phyloP scores from a whole-genome alignment of 2,888 invertebrate genomes.

The Nemapogon koenigi region DNA sequence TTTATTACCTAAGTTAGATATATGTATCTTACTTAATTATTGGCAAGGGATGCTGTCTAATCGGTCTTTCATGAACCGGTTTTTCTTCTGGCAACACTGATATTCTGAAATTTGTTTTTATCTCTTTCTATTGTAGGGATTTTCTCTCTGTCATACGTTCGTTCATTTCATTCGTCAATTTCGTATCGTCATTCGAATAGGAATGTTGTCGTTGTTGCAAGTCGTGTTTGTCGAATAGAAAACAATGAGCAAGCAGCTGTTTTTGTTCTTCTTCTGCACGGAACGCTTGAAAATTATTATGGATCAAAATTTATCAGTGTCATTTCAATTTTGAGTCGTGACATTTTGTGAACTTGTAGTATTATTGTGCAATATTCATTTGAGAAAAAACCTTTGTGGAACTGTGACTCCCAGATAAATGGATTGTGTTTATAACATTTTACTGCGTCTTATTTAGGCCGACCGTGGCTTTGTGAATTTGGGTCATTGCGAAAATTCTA shows the following conservation, averaged over 20 bases:
- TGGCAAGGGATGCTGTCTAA: too few species aligned
- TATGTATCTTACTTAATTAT: too few species aligned
- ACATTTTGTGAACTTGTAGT: conserved; percentile 32
- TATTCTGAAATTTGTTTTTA: neutral
- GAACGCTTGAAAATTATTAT: conserved; percentile 43
- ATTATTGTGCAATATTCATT: conserved; percentile 33
- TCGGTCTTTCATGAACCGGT: too few species aligned
- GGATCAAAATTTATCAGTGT: conserved; percentile 59
- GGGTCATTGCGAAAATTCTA: conserved; percentile 21
- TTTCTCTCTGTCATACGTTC: too few species aligned
- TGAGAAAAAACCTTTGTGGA: conserved; percentile 6
- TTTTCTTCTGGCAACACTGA: neutral
- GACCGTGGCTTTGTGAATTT: conserved; percentile 33
- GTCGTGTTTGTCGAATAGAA: conserved; percentile 25
- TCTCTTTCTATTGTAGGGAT: neutral
- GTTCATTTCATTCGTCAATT: conserved; percentile 5
- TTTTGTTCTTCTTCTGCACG: conserved; percentile 38
- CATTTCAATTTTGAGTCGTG: conserved; percentile 31
- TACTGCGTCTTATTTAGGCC: conserved; percentile 44
- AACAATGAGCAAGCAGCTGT: conserved; percentile 54
- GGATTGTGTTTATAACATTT: conserved; percentile 36
- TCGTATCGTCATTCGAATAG: too few species aligned
- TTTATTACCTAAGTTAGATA: too few species aligned
- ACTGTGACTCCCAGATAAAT: conserved; percentile 22
- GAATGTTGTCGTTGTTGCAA: neutral